Evolutionary conservation across 2,888 invertebrate species (phyloP).

Genomic region (Watsonalla cultraria): DNA sequence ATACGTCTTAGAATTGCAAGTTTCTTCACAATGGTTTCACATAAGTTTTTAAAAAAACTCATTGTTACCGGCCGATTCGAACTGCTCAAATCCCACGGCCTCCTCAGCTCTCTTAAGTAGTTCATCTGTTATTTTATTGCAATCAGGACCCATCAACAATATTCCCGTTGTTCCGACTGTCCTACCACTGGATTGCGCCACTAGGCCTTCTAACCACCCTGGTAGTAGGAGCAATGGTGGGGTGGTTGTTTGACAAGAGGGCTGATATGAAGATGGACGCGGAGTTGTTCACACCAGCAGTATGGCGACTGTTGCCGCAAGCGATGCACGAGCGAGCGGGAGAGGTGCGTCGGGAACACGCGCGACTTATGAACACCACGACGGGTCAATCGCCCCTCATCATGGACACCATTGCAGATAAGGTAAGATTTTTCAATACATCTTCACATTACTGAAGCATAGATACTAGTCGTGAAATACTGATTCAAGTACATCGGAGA

Average conservation of each 20-base stretch:
- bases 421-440: conserved; percentile 23
- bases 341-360: conserved; percentile 25
- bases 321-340: conserved; percentile 45
- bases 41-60: too few relatives aligned
- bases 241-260: conserved; percentile 49
- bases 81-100: too few relatives aligned
- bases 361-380: conserved; percentile 21
- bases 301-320: conserved; percentile 53
- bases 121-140: background rate
- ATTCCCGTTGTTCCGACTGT: conserved; percentile 87
- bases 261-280: conserved; percentile 47
- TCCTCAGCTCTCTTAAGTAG: too few relatives aligned
- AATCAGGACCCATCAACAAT: conserved; percentile 66
- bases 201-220: conserved; percentile 83
- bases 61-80: too few relatives aligned
- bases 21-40: too few relatives aligned
- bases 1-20: too few relatives aligned
- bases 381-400: conserved; percentile 49
- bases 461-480: too few relatives aligned
- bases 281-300: conserved; percentile 57
- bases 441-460: too few relatives aligned
- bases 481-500: too few relatives aligned
- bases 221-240: conserved; percentile 82
- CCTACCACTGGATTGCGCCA: conserved; percentile 90
- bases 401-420: conserved; percentile 30